Evolutionary conservation across 2,113 vertebrate species (phyloP).

Genomic region (Melanotaenia duboulayi): DNA sequence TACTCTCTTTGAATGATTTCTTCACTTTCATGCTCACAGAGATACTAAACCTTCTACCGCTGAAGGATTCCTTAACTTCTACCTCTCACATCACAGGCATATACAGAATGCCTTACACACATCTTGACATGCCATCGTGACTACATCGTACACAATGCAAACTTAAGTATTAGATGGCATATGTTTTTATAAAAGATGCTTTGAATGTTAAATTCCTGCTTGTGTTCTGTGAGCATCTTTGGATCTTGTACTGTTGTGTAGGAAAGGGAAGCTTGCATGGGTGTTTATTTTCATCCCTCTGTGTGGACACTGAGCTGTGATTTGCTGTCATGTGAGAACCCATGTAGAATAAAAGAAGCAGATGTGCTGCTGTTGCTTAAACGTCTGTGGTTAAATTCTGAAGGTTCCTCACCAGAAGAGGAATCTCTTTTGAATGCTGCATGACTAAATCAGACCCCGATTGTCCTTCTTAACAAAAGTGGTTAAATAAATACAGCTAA

Average conservation of each 20-base stretch:
- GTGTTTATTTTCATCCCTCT: constrained; percentile 42
- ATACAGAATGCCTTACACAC: too few relatives aligned
- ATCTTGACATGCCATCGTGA: too few relatives aligned
- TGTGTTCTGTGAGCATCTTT: constrained; percentile 15
- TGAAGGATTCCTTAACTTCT: too few relatives aligned
- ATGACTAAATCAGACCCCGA: constrained; percentile 45
- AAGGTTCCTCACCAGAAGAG: constrained; percentile 57
- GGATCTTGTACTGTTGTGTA: constrained; percentile 4
- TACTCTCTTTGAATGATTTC: neutral
- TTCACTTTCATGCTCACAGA: too few relatives aligned
- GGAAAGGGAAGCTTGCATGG: constrained; percentile 24
- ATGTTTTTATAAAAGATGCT: neutral
- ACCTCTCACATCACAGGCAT: too few relatives aligned
- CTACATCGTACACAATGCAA: too few relatives aligned
- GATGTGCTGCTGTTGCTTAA: constrained; percentile 42
- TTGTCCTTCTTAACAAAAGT: constrained; percentile 6
- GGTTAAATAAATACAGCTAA: neutral
- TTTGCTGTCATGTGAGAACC: constrained; percentile 48
- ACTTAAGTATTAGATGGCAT: neutral
- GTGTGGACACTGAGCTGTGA: constrained; percentile 47
- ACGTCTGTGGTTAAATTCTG: constrained; percentile 62
- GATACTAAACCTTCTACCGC: too few relatives aligned
- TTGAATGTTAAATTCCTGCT: neutral
- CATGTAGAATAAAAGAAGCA: constrained; percentile 54
- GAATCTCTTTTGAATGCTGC: constrained; percentile 68